phyloP scores from a whole-genome alignment of 2,113 vertebrate species.

The Stomatorhinus ivindoensis region DNA sequence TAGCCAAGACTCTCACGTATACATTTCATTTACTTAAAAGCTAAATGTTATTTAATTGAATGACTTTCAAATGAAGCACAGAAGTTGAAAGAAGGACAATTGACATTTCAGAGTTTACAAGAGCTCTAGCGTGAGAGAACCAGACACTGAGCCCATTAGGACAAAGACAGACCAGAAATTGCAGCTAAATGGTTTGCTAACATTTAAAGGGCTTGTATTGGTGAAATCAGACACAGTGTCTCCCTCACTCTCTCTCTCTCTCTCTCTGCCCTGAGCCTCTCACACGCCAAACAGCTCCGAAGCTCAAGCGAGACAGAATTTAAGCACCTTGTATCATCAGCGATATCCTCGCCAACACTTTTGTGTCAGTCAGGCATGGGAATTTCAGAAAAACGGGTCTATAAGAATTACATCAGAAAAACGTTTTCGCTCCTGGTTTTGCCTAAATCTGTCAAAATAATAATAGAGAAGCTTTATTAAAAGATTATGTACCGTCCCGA shows the following conservation, averaged over 20 bases:
- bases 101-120: background rate
- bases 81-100: background rate
- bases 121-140: background rate
- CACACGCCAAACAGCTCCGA: background rate
- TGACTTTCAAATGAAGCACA: background rate
- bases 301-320: background rate
- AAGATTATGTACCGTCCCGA: background rate
- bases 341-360: conserved; percentile 47
- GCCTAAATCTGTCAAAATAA: background rate
- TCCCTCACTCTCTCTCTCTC: background rate
- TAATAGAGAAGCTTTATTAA: background rate
- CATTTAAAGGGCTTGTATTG: background rate
- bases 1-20: background rate
- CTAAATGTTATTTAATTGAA: background rate
- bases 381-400: background rate
- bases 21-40: background rate
- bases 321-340: conserved; percentile 33
- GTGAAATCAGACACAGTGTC: background rate
- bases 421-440: background rate
- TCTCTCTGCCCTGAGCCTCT: background rate
- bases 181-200: background rate
- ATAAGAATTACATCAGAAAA: background rate
- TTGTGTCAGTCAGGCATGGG: conserved; percentile 40
- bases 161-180: background rate
- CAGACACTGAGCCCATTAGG: background rate